Evolutionary conservation across 2,888 invertebrate species (phyloP).

Genomic region (Cataglyphis livida): DNA sequence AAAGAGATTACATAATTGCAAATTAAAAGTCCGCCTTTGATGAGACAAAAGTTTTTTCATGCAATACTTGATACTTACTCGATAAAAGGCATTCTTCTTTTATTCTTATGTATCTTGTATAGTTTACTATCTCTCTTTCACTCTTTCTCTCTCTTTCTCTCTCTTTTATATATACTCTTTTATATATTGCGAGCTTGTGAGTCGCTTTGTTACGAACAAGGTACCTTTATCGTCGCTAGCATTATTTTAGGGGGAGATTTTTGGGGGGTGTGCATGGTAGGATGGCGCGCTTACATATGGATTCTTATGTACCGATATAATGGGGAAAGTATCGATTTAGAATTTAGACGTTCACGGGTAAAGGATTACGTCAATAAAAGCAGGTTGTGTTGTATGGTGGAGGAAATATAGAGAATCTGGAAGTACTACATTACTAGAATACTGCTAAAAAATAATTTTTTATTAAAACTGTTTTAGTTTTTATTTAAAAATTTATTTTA

Average conservation of each 20-base stretch:
- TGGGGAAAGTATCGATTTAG: slow-evolving; percentile 61
- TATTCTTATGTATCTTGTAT: slow-evolving; percentile 47
- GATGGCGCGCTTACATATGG: slow-evolving; percentile 26
- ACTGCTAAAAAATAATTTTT: not conserved
- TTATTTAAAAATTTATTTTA: not conserved
- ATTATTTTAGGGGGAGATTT: slow-evolving; percentile 64
- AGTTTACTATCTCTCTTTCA: not conserved
- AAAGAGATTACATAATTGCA: slow-evolving; percentile 50
- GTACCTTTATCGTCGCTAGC: slow-evolving; percentile 35
- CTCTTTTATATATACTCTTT: not conserved
- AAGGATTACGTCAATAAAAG: slow-evolving; percentile 15
- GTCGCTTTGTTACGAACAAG: slow-evolving; percentile 14
- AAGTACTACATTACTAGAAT: not conserved
- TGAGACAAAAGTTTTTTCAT: slow-evolving; percentile 50
- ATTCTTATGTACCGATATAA: slow-evolving; percentile 27
- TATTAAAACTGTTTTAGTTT: not conserved
- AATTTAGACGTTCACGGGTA: slow-evolving; percentile 57
- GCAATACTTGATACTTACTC: slow-evolving; percentile 20
- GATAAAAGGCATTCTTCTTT: slow-evolving; percentile 49
- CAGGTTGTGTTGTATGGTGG: not conserved
- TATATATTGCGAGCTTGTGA: slow-evolving; percentile 7
- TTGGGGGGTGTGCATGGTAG: slow-evolving; percentile 51
- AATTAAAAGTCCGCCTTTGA: slow-evolving; percentile 17
- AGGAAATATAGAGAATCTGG: not conserved
- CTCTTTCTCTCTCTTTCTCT: not conserved